phyloP scores from a whole-genome alignment of 2,113 vertebrate species.

The Gila orcuttii region DNA sequence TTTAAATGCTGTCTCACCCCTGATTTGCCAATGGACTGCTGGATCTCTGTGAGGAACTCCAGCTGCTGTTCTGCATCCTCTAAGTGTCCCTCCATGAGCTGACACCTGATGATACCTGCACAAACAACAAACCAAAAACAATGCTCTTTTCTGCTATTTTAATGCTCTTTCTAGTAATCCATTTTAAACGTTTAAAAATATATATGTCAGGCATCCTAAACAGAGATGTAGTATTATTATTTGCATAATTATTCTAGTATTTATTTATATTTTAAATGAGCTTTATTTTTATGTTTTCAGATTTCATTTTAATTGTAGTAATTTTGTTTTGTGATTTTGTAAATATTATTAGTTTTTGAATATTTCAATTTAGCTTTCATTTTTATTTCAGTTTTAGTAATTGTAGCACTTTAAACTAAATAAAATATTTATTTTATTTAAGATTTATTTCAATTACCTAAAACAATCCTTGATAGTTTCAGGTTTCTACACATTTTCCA shows the following conservation, averaged over 20 bases:
- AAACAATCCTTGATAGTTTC: not conserved
- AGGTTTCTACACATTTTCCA: too few species aligned
- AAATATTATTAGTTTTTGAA: not conserved
- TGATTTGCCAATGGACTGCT: constrained; percentile 92
- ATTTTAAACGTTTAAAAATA: not conserved
- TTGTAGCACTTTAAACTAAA: not conserved
- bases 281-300: not conserved
- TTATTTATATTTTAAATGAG: not conserved
- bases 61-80: constrained; percentile 94
- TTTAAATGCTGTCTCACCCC: constrained; percentile 72
- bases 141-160: not conserved
- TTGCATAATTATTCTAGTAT: not conserved
- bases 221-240: not conserved
- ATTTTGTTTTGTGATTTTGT: not conserved
- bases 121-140: not conserved
- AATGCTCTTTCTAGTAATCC: not conserved
- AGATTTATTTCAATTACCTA: not conserved
- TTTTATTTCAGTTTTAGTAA: not conserved
- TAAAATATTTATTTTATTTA: not conserved
- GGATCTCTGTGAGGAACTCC: constrained; percentile 92
- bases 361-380: not conserved
- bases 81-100: constrained; percentile 86
- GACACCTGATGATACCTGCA: constrained; percentile 90
- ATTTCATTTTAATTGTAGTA: not conserved
- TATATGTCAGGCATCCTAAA: not conserved